Evolutionary conservation across 2,113 vertebrate genomes (phyloP).

Genomic region (Cercopithecus mona): DNA sequence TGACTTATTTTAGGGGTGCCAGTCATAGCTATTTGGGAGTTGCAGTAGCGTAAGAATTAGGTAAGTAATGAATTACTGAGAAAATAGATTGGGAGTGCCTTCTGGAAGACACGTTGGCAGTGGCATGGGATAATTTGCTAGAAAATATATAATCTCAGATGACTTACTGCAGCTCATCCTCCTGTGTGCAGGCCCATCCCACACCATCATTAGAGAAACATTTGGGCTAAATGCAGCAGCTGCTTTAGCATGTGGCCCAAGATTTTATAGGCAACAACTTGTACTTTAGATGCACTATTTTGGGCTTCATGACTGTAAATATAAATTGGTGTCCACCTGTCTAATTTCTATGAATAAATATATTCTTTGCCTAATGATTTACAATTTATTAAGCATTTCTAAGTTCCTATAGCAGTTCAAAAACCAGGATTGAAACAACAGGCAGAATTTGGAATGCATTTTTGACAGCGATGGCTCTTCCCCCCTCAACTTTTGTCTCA

Average conservation of each 20-base stretch:
- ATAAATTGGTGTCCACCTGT: background rate
- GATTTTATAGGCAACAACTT: background rate
- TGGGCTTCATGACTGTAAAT: background rate
- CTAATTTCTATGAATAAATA: slow-evolving; percentile 28
- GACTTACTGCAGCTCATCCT: background rate
- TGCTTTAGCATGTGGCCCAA: background rate
- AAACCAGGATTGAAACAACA: slow-evolving; percentile 9
- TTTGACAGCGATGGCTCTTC: background rate
- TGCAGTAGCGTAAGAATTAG: background rate
- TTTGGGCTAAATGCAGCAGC: background rate
- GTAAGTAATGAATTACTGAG: background rate
- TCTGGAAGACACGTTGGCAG: background rate
- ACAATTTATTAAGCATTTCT: background rate
- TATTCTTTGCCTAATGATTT: background rate
- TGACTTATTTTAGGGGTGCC: background rate
- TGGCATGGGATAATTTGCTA: background rate
- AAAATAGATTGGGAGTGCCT: background rate
- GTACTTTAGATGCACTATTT: background rate
- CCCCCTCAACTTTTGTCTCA: background rate
- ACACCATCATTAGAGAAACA: background rate
- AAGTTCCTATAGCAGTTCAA: background rate
- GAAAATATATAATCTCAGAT: background rate
- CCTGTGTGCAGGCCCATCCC: background rate
- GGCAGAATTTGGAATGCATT: background rate
- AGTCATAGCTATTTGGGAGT: background rate